These are phyloP conservation scores for Psilopsiagon aymara DNA, from an alignment of 2,113 vertebrate genomes.

Conservation along the genomic window DNA sequence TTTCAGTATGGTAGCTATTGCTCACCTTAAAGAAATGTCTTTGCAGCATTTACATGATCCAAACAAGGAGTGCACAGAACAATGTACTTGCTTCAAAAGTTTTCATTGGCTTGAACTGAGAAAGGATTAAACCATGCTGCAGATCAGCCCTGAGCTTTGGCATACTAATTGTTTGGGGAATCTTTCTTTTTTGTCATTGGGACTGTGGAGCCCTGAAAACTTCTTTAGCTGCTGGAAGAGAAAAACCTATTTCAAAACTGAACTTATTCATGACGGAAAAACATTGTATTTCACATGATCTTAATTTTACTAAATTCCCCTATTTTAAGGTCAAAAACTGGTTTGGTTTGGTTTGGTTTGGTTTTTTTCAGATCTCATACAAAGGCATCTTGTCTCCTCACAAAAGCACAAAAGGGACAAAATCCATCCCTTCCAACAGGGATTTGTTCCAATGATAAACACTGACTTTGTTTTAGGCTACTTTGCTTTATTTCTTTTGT, in stretches of 20 bases:
- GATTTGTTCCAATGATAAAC: background rate
- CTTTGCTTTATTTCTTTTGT: background rate
- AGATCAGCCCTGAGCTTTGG: background rate
- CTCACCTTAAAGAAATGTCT: background rate
- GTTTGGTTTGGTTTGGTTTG: background rate
- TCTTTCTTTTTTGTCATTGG: background rate
- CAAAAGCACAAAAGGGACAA: background rate
- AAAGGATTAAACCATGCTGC: background rate
- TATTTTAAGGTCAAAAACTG: constrained; percentile 5
- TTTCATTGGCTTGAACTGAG: background rate
- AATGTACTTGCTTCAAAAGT: background rate
- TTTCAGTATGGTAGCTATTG: background rate
- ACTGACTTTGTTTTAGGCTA: background rate
- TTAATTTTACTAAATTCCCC: background rate
- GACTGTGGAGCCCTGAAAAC: background rate
- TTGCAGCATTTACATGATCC: background rate
- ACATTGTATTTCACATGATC: background rate
- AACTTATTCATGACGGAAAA: background rate
- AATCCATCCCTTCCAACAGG: background rate
- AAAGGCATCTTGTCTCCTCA: background rate
- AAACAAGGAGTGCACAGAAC: background rate
- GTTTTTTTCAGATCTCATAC: background rate
- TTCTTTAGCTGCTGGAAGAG: background rate
- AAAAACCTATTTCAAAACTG: background rate
- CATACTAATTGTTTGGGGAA: background rate